A percentile compares a stretch with the other conserved stretches of the same genome.
phyloP scores from a whole-genome alignment of 2,797 vertebrate genomes.

The Diglossa cyanea region DNA sequence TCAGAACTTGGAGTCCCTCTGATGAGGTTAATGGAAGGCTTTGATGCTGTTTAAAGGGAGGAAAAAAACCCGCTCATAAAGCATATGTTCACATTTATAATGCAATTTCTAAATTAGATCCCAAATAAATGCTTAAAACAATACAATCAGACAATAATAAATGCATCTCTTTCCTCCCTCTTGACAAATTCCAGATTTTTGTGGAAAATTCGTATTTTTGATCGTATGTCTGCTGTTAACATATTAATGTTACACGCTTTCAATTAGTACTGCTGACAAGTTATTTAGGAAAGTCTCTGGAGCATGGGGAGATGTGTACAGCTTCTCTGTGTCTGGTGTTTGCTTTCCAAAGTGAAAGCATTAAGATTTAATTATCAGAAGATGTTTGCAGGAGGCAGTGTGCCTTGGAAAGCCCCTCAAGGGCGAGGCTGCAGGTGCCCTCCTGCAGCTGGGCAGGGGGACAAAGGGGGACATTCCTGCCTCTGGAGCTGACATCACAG shows the following conservation, averaged over 20 bases:
- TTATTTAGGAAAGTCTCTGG: slow-evolving; percentile 26
- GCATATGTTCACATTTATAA: not conserved
- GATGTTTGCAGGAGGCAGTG: not conserved
- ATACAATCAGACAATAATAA: not conserved
- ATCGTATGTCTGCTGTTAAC: not conserved
- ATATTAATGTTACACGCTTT: not conserved
- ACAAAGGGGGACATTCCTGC: not conserved
- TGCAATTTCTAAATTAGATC: not conserved
- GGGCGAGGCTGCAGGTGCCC: not conserved
- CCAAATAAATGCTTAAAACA: not conserved
- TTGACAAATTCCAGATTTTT: not conserved
- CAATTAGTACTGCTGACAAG: slow-evolving; percentile 23
- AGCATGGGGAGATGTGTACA: not conserved
- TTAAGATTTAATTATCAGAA: not conserved
- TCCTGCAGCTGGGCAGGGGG: not conserved
- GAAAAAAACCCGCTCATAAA: not conserved
- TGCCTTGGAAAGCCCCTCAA: not conserved
- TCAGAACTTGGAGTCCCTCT: not conserved
- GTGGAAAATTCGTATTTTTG: not conserved
- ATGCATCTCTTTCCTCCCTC: not conserved
- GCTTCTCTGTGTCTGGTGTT: not conserved
- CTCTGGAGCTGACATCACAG: fast-evolving
- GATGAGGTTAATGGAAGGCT: not conserved
- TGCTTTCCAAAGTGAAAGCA: not conserved
- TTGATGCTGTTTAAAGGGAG: not conserved